Conservation (phyloP, 2,888 invertebrate species). For the Tuta absoluta region DNA sequence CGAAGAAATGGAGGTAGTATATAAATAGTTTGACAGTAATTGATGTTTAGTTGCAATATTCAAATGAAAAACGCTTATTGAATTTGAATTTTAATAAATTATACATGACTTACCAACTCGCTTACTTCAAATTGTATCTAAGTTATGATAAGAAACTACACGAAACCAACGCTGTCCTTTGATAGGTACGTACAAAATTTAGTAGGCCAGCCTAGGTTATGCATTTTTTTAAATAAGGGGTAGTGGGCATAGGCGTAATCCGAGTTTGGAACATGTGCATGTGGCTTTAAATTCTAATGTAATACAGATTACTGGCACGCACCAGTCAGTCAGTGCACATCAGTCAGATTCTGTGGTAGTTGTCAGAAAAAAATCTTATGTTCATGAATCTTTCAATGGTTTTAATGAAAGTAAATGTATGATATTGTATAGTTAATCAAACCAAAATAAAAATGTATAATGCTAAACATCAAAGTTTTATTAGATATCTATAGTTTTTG, state of each 20-base stretch:
- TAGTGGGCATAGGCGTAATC: constrained; percentile 55
- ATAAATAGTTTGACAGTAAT: too few relatives aligned
- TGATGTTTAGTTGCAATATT: too few relatives aligned
- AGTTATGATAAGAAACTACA: too few relatives aligned
- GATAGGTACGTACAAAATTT: too few relatives aligned
- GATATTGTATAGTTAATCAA: not conserved
- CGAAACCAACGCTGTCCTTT: too few relatives aligned
- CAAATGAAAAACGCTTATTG: too few relatives aligned
- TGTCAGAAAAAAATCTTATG: not conserved
- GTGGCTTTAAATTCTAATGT: constrained; percentile 75
- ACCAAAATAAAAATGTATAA: not conserved
- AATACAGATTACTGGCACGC: constrained; percentile 73
- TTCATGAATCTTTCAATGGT: not conserved
- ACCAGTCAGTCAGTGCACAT: constrained; percentile 4
- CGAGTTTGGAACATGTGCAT: constrained; percentile 69
- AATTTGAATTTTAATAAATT: too few relatives aligned
- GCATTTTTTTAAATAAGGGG: constrained; percentile 49
- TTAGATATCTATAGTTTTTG: too few relatives aligned
- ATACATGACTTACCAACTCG: too few relatives aligned
- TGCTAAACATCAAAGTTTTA: too few relatives aligned
- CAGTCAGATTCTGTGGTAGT: constrained; percentile 1
- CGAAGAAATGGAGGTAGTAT: too few relatives aligned
- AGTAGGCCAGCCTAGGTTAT: not conserved
- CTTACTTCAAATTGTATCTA: too few relatives aligned
- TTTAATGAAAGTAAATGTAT: not conserved